Evolutionary conservation across 1,140 invertebrate genomes (phyloP).

Genomic region (Diabrotica virgifera): DNA sequence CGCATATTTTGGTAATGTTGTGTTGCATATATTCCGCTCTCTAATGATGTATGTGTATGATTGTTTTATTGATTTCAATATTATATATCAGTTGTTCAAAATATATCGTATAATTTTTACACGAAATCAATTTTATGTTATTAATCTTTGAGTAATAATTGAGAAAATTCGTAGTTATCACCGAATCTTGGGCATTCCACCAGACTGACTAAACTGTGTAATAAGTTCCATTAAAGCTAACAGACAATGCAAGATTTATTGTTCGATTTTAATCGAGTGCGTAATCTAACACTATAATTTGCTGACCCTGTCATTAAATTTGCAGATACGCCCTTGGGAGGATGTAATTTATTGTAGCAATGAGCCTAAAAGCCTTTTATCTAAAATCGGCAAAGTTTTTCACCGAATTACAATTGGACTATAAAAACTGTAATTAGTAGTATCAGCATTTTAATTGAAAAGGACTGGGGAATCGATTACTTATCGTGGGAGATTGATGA

Average conservation of each 20-base stretch:
- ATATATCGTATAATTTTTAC: too few relatives aligned
- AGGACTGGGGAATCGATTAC: too few relatives aligned
- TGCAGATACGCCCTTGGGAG: not conserved
- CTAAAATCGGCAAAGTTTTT: not conserved
- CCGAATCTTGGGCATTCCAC: not conserved
- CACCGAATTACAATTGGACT: not conserved
- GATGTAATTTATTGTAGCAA: not conserved
- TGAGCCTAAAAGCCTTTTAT: conserved; percentile 1
- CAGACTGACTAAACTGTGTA: not conserved
- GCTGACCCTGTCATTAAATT: not conserved
- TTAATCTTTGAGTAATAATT: not conserved
- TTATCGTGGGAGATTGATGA: too few relatives aligned
- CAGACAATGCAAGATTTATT: not conserved
- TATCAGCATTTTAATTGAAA: too few relatives aligned
- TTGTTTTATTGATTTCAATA: too few relatives aligned
- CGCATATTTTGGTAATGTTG: too few relatives aligned
- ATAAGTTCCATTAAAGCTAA: not conserved
- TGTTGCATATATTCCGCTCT: too few relatives aligned
- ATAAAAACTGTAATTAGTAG: too few relatives aligned
- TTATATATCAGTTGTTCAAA: too few relatives aligned
- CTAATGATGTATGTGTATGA: too few relatives aligned
- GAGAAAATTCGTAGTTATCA: not conserved
- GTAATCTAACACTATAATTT: not conserved
- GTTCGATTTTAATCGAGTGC: not conserved
- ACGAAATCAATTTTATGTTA: too few relatives aligned